A percentile compares a stretch with the other conserved stretches of the same genome.
These are phyloP conservation scores for Lycodopsis pacificus DNA, from an alignment of 2,797 vertebrate species.

Conservation along the genomic window DNA sequence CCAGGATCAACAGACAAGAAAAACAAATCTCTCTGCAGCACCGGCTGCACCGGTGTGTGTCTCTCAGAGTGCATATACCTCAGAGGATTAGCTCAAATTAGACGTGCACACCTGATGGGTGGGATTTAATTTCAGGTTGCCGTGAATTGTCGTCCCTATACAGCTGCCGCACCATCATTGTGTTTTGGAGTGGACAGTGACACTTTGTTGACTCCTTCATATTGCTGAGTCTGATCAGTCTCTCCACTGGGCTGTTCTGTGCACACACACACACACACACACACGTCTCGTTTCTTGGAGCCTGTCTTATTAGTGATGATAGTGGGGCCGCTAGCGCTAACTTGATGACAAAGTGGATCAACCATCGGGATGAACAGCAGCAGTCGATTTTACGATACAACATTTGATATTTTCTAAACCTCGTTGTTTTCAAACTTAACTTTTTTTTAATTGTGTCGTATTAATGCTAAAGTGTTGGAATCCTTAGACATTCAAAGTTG, in stretches of 20 bases:
- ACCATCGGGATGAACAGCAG: conserved; percentile 19
- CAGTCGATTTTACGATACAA: neutral
- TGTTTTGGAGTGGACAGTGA: neutral
- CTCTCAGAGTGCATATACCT: conserved; percentile 40
- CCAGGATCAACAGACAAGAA: conserved; percentile 55
- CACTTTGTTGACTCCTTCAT: neutral
- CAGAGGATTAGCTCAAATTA: conserved; percentile 64
- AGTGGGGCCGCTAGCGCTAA: conserved; percentile 22
- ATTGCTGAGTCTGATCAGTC: neutral
- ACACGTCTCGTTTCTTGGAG: conserved; percentile 34
- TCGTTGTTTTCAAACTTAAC: neutral
- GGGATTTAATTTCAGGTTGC: conserved; percentile 41
- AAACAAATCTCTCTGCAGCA: conserved; percentile 52
- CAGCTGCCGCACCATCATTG: too few species aligned
- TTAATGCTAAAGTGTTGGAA: neutral
- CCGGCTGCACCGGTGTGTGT: conserved; percentile 44
- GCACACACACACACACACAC: neutral
- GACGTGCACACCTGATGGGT: conserved; percentile 47
- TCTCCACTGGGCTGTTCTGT: neutral
- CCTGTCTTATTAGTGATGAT: conserved; percentile 31
- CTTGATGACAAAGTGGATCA: conserved; percentile 35
- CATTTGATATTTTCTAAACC: neutral
- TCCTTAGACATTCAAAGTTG: neutral
- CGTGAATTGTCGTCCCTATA: conserved; percentile 2
- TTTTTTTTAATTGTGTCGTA: neutral